Evolutionary conservation across 2,113 vertebrate genomes (phyloP).

Genomic region (Grantiella picta): DNA sequence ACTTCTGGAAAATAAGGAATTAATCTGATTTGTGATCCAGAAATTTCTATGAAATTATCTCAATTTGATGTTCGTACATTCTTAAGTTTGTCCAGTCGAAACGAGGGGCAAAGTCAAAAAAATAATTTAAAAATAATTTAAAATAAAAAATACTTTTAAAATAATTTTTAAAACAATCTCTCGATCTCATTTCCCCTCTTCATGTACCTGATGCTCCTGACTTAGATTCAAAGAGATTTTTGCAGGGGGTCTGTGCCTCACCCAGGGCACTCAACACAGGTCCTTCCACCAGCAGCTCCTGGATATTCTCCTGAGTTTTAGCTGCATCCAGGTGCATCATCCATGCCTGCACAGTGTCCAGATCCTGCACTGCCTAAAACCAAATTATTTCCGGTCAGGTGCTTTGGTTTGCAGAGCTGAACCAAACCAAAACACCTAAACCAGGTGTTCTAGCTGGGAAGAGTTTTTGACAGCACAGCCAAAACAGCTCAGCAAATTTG

Average conservation of each 20-base stretch:
- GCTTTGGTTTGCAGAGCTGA: not conserved
- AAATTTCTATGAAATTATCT: not conserved
- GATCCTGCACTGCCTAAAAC: not conserved
- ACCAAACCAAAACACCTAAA: not conserved
- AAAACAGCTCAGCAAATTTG: not conserved
- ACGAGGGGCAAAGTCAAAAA: not conserved
- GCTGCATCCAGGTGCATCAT: not conserved
- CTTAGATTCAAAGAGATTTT: not conserved
- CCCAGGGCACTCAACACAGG: not conserved
- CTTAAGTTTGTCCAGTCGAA: not conserved
- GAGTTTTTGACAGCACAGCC: not conserved
- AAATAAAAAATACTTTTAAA: not conserved
- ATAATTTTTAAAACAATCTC: fast-evolving
- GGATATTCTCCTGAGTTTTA: not conserved
- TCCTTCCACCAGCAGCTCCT: not conserved
- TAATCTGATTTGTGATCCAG: not conserved
- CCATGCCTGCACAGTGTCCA: fast-evolving
- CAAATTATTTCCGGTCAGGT: not conserved
- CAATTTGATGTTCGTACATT: not conserved
- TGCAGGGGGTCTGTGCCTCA: not conserved
- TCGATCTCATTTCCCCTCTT: not conserved
- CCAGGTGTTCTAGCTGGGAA: not conserved
- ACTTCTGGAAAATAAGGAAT: not conserved
- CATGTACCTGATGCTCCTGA: not conserved
- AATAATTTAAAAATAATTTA: not conserved